These are phyloP conservation scores for Amblyraja radiata DNA, from an alignment of 2,797 vertebrate genomes.

Conservation along the genomic window DNA sequence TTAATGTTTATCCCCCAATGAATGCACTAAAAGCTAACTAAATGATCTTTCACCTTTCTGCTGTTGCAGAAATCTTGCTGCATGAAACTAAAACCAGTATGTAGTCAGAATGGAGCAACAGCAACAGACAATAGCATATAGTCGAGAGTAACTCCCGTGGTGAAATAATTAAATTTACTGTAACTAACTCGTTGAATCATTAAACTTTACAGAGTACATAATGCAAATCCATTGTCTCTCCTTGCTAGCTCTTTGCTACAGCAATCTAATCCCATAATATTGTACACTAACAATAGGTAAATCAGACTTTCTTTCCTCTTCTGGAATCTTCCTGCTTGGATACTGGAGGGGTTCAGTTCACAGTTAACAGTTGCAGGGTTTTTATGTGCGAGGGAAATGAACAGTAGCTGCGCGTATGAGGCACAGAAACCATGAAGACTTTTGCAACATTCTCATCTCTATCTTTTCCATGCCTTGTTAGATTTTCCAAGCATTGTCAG, in stretches of 20 bases:
- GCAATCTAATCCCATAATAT: neutral
- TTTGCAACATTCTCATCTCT: neutral
- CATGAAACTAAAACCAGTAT: neutral
- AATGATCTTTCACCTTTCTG: neutral
- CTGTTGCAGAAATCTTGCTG: neutral
- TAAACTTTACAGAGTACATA: too few species aligned
- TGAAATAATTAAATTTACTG: neutral
- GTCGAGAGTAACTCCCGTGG: neutral
- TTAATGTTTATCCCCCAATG: neutral
- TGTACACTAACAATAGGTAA: neutral
- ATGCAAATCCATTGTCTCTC: neutral
- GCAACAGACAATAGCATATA: neutral
- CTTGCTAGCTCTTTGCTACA: neutral
- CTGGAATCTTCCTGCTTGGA: slow-evolving; percentile 4
- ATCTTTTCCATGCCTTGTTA: neutral
- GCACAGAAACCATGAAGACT: neutral
- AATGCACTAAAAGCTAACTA: neutral
- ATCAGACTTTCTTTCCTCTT: neutral
- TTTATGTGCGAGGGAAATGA: neutral
- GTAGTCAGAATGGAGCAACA: neutral
- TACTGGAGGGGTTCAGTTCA: neutral
- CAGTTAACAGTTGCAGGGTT: neutral
- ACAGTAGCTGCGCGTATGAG: neutral
- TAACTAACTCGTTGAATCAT: too few species aligned
- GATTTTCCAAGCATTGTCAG: neutral